These are phyloP conservation scores for Pantherophis vulpinus DNA, from an alignment of 2,797 vertebrate genomes.

Conservation along the genomic window DNA sequence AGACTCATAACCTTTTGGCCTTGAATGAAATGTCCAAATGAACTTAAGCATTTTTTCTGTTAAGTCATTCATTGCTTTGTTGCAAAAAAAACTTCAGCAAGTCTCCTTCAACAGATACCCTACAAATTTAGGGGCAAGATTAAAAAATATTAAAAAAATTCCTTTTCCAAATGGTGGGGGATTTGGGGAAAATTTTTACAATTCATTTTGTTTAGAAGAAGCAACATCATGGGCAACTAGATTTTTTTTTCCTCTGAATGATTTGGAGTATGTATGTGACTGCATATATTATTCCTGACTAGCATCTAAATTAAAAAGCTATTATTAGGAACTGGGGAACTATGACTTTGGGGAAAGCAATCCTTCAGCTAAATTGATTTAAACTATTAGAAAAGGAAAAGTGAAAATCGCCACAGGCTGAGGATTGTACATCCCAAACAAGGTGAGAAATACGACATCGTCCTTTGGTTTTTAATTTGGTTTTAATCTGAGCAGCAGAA, in stretches of 20 bases:
- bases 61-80: not conserved
- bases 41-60: not conserved
- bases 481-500: not conserved
- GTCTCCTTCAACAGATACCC: not conserved
- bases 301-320: not conserved
- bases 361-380: not conserved
- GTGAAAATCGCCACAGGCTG: not conserved
- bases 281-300: not conserved
- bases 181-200: not conserved
- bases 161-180: not conserved
- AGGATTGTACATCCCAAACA: not conserved
- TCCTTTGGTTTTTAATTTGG: not conserved
- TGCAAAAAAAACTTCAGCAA: not conserved
- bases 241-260: not conserved
- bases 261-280: not conserved
- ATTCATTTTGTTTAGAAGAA: not conserved
- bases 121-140: not conserved
- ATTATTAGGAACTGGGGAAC: not conserved
- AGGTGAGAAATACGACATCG: not conserved
- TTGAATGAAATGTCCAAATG: not conserved
- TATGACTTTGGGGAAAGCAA: not conserved
- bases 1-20: not conserved
- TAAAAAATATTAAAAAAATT: not conserved
- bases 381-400: not conserved
- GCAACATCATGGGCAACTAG: not conserved